phyloP scores from a whole-genome alignment of 2,888 invertebrate genomes.

The Agrilus biguttatus region DNA sequence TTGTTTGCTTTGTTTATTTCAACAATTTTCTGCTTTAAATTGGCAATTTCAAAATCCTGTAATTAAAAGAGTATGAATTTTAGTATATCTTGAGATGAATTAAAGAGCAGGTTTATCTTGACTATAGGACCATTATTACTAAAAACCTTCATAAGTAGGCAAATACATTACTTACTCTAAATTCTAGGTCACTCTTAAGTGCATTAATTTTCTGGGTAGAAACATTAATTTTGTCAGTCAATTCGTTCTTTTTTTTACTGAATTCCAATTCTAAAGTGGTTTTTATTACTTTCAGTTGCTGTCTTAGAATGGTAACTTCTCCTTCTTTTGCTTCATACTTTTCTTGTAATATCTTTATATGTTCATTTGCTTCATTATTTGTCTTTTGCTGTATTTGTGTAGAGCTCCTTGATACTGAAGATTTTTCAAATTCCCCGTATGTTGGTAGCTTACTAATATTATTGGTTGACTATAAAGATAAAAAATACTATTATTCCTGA shows the following conservation, averaged over 20 bases:
- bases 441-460: not conserved
- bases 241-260: constrained; percentile 33
- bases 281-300: constrained; percentile 37
- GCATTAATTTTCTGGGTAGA: constrained; percentile 33
- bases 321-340: constrained; percentile 42
- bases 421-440: not conserved
- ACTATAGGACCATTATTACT: not conserved
- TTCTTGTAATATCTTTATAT: constrained; percentile 21
- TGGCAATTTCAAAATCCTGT: constrained; percentile 43
- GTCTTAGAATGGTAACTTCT: constrained; percentile 40
- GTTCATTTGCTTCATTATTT: not conserved
- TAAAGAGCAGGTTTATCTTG: not conserved
- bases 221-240: constrained; percentile 33
- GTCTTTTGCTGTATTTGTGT: constrained; percentile 8
- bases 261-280: constrained; percentile 31
- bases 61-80: constrained; percentile 14
- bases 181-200: constrained; percentile 39
- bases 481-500: not conserved
- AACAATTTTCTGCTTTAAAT: constrained; percentile 36
- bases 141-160: not conserved
- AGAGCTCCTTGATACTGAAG: constrained; percentile 10
- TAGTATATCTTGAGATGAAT: not conserved
- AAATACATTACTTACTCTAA: constrained; percentile 31
- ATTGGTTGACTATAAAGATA: not conserved
- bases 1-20: constrained; percentile 13